phyloP scores from a whole-genome alignment of 2,888 invertebrate genomes.

The Biston betularia region DNA sequence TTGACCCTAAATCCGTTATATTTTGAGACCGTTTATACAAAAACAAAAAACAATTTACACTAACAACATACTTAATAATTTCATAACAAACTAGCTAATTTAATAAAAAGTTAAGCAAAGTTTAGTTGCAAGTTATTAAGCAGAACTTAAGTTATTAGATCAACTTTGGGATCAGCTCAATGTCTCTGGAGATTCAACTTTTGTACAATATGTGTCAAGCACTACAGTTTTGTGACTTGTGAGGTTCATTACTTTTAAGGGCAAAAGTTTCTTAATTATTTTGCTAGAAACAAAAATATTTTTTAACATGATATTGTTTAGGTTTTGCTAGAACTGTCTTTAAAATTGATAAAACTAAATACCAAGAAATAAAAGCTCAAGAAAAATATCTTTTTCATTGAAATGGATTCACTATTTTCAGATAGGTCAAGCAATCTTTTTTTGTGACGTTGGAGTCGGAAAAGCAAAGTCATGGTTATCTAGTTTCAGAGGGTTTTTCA shows the following conservation, averaged over 20 bases:
- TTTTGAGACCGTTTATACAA: too few species aligned
- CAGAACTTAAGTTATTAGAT: conserved; percentile 18
- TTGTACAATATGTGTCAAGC: conserved; percentile 1
- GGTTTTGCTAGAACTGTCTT: not conserved
- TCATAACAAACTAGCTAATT: conserved; percentile 10
- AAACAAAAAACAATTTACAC: too few species aligned
- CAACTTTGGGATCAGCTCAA: conserved; percentile 11
- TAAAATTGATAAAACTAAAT: not conserved
- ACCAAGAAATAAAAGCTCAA: not conserved
- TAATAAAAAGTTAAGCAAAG: conserved; percentile 17
- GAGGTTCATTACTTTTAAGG: not conserved
- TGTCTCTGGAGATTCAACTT: conserved; percentile 15
- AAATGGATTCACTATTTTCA: conserved; percentile 17
- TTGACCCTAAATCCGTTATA: too few species aligned
- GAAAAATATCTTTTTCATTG: conserved; percentile 13
- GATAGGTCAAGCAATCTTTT: conserved; percentile 20
- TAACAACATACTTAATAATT: not conserved
- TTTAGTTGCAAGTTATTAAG: conserved; percentile 3
- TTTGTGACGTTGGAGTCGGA: conserved; percentile 23
- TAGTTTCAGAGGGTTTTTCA: conserved; percentile 23
- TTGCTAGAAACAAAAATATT: too few species aligned
- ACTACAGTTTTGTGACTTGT: not conserved
- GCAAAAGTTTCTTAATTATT: too few species aligned
- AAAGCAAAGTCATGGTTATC: conserved; percentile 26
- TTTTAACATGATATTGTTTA: not conserved